phyloP scores from a whole-genome alignment of 1,140 invertebrate species.

The Eufriesea mexicana region DNA sequence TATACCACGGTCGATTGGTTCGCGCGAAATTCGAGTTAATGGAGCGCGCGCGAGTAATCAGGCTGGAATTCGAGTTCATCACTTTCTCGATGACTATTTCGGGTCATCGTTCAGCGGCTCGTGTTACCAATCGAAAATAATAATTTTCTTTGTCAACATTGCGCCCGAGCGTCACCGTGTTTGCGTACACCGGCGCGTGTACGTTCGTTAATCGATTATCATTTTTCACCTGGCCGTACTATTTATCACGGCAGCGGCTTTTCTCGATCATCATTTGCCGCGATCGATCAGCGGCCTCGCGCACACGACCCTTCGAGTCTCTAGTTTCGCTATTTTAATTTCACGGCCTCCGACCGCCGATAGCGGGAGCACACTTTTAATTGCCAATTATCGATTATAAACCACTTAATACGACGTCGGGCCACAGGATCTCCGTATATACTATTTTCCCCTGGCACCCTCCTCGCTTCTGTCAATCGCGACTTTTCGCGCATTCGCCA shows the following conservation, averaged over 20 bases:
- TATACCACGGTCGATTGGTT: conserved; percentile 64
- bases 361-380: conserved; percentile 43
- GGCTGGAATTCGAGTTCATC: conserved; percentile 69
- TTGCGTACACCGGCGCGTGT: not conserved
- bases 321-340: conserved; percentile 37
- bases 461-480: conserved; percentile 5
- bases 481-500: not conserved
- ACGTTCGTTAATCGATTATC: conserved; percentile 40
- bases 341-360: conserved; percentile 32
- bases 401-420: conserved; percentile 44
- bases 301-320: not conserved
- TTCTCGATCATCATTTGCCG: conserved; percentile 33
- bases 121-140: conserved; percentile 67
- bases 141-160: conserved; percentile 60
- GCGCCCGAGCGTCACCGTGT: not conserved
- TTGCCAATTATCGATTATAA: conserved; percentile 55
- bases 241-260: conserved; percentile 31
- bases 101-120: conserved; percentile 63
- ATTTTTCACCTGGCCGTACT: conserved; percentile 26
- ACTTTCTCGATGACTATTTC: conserved; percentile 70
- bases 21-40: conserved; percentile 70
- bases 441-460: not conserved
- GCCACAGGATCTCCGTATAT: not conserved
- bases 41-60: conserved; percentile 66
- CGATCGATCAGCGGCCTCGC: conserved; percentile 20